These are phyloP conservation scores for Notothenia rossii DNA, from an alignment of 2,113 vertebrate species.

Conservation along the genomic window DNA sequence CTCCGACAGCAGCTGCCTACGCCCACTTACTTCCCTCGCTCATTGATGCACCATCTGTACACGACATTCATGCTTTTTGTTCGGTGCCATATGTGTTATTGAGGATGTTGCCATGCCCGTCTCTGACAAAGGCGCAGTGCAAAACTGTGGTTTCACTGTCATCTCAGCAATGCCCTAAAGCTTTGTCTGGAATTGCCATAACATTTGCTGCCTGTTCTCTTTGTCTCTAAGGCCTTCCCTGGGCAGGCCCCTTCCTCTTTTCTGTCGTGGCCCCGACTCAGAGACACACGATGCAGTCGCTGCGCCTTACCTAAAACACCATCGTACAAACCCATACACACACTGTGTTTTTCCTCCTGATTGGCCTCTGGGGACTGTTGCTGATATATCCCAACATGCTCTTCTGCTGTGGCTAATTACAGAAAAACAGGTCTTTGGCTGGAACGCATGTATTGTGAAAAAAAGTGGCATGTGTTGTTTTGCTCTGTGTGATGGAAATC, in stretches of 20 bases:
- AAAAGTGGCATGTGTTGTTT: too few relatives aligned
- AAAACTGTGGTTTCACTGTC: constrained; percentile 34
- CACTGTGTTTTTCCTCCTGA: constrained; percentile 14
- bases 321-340: constrained; percentile 10
- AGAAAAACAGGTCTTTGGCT: background rate
- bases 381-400: constrained; percentile 24
- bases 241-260: constrained; percentile 18
- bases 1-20: constrained; percentile 29
- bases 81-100: background rate
- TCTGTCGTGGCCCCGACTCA: constrained; percentile 4
- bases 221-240: constrained; percentile 14
- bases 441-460: background rate
- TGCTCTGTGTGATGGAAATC: background rate
- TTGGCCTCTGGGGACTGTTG: constrained; percentile 24
- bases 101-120: background rate
- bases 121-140: constrained; percentile 19
- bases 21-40: constrained; percentile 43
- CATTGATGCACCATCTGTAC: constrained; percentile 44
- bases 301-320: constrained; percentile 13
- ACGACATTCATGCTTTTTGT: constrained; percentile 7
- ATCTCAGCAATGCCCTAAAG: constrained; percentile 16
- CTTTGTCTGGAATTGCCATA: constrained; percentile 51
- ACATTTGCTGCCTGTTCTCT: constrained; percentile 32
- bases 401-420: constrained; percentile 21
- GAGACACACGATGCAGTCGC: background rate